phyloP scores from a whole-genome alignment of 1,140 invertebrate species.

The Diorhabda sublineata region DNA sequence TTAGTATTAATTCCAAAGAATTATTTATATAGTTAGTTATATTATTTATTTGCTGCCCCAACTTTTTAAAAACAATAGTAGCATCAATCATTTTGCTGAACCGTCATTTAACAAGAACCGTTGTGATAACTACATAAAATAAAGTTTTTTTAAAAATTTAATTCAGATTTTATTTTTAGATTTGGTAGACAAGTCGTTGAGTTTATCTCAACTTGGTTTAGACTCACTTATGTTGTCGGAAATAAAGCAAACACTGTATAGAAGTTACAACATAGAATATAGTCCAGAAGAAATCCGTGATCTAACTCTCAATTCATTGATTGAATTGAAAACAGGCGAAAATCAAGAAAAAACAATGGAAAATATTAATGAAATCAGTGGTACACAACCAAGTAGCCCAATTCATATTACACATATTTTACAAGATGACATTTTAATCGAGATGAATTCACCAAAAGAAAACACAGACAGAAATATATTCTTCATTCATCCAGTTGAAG shows the following conservation, averaged over 20 bases:
- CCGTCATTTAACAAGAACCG: too few relatives aligned
- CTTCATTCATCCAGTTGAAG: conserved; percentile 23
- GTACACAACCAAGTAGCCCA: neutral
- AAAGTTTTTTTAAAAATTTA: too few relatives aligned
- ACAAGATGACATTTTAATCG: conserved; percentile 7
- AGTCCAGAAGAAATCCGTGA: conserved; percentile 21
- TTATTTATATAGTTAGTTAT: too few relatives aligned
- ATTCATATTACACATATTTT: conserved; percentile 6
- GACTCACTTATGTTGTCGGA: conserved; percentile 68
- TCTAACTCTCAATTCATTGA: conserved; percentile 17
- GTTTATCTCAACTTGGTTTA: conserved; percentile 63
- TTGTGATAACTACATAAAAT: too few relatives aligned
- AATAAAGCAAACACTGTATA: conserved; percentile 62
- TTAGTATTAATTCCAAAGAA: too few relatives aligned
- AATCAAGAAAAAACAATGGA: neutral
- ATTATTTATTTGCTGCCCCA: too few relatives aligned
- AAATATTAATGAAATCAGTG: neutral
- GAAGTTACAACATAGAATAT: conserved; percentile 50
- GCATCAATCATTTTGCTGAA: too few relatives aligned
- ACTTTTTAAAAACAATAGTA: too few relatives aligned
- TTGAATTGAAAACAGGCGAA: neutral
- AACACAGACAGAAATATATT: conserved; percentile 18
- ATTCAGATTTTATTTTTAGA: conserved; percentile 13
- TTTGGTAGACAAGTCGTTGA: conserved; percentile 35
- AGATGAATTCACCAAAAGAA: neutral